These are phyloP conservation scores for Lepeophtheirus salmonis DNA, from an alignment of 1,140 invertebrate genomes.

Conservation along the genomic window DNA sequence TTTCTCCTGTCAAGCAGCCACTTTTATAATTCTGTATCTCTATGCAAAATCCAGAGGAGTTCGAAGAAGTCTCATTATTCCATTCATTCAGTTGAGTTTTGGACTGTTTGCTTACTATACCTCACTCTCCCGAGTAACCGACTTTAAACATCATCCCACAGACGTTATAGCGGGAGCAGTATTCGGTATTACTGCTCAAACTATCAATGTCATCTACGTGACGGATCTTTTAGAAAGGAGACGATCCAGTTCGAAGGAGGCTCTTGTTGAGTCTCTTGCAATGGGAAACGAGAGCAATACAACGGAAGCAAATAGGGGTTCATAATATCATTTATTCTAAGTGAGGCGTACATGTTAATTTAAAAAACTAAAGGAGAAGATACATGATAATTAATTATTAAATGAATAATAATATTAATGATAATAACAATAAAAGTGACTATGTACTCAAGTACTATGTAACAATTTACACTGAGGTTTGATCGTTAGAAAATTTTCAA, in stretches of 20 bases:
- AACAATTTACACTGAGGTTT: not conserved
- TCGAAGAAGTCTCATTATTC: slow-evolving; percentile 25
- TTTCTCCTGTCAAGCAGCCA: slow-evolving; percentile 7
- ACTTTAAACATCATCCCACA: slow-evolving; percentile 42
- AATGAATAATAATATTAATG: too few relatives aligned
- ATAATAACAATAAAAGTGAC: too few relatives aligned
- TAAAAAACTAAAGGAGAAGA: not conserved
- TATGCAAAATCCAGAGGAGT: slow-evolving; percentile 25
- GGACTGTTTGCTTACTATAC: slow-evolving; percentile 27
- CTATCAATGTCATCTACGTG: not conserved
- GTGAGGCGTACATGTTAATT: too few relatives aligned
- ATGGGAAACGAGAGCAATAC: not conserved
- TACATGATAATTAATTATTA: too few relatives aligned
- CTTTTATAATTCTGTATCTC: slow-evolving; percentile 28
- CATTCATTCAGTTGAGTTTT: slow-evolving; percentile 28
- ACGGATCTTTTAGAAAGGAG: slow-evolving; percentile 2
- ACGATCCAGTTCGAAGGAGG: not conserved
- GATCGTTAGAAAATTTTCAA: not conserved
- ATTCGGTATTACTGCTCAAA: slow-evolving; percentile 28
- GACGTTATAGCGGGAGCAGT: slow-evolving; percentile 37
- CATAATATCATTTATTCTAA: too few relatives aligned
- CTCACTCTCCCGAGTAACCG: slow-evolving; percentile 31
- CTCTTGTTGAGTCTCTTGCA: not conserved
- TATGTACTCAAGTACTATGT: not conserved
- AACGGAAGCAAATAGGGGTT: too few relatives aligned